These are phyloP conservation scores for Drosophila nasuta DNA, from an alignment of 1,140 invertebrate species.

Conservation along the genomic window DNA sequence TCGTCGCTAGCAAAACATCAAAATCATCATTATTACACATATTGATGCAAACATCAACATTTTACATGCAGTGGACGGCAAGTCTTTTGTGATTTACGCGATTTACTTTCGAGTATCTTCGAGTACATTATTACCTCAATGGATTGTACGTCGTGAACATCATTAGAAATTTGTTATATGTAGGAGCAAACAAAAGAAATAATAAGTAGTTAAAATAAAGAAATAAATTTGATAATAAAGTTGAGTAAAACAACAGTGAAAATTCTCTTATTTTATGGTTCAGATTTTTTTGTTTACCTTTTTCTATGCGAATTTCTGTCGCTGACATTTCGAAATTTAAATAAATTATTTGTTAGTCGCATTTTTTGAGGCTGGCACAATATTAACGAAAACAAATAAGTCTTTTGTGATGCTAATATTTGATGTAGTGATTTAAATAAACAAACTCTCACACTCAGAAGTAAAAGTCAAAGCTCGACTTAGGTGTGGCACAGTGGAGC, in stretches of 20 bases:
- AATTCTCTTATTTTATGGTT: background rate
- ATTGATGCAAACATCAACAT: slow-evolving; percentile 33
- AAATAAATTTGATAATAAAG: background rate
- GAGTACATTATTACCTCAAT: background rate
- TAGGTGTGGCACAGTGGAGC: background rate
- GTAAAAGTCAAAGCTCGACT: background rate
- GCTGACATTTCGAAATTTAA: background rate
- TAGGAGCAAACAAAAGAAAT: background rate
- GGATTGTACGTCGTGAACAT: background rate
- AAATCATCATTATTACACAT: slow-evolving; percentile 1
- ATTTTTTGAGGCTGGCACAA: background rate
- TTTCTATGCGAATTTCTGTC: background rate
- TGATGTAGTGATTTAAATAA: slow-evolving; percentile 1
- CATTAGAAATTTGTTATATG: background rate
- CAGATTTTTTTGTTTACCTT: background rate
- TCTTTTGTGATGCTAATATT: slow-evolving; percentile 5
- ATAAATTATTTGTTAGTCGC: background rate
- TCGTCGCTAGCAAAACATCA: background rate
- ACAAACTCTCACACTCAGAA: background rate
- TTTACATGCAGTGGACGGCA: slow-evolving; percentile 17
- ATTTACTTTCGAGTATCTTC: background rate
- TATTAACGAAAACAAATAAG: background rate
- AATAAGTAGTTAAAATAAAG: too few relatives aligned
- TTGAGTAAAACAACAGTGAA: background rate
- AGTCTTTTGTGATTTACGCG: slow-evolving; percentile 43